Evolutionary conservation across 2,888 invertebrate genomes (phyloP).

Genomic region (Clistopyga incitator): DNA sequence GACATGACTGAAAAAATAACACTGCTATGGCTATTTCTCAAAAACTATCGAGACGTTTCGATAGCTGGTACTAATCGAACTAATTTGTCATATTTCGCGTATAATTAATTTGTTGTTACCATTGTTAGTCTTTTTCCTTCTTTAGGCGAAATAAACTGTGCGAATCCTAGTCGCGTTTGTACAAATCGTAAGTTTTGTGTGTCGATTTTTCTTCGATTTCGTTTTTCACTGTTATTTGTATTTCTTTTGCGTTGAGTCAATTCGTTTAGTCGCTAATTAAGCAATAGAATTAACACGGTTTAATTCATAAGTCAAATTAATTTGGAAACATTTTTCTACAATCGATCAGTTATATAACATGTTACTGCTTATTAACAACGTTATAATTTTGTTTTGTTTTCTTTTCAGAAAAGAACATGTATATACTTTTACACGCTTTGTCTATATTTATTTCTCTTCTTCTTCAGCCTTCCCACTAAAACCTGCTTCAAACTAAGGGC

Average conservation of each 20-base stretch:
- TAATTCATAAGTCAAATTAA: constrained; percentile 21
- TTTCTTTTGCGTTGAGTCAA: background rate
- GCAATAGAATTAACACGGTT: constrained; percentile 11
- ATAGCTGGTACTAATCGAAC: constrained; percentile 35
- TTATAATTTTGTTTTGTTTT: constrained; percentile 26
- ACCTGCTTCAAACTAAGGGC: constrained; percentile 19
- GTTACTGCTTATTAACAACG: constrained; percentile 29
- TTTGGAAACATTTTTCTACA: constrained; percentile 27
- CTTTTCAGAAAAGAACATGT: constrained; percentile 23
- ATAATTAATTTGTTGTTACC: constrained; percentile 16
- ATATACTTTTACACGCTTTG: constrained; percentile 10
- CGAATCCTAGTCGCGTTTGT: constrained; percentile 22
- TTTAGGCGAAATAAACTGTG: constrained; percentile 34
- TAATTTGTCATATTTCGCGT: background rate
- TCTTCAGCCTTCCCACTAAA: constrained; percentile 24
- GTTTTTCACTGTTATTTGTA: background rate
- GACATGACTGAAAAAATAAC: constrained; percentile 28
- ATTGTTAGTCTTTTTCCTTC: constrained; percentile 19
- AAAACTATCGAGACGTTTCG: constrained; percentile 22
- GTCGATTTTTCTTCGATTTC: constrained; percentile 24
- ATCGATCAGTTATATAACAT: constrained; percentile 2
- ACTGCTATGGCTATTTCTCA: constrained; percentile 45
- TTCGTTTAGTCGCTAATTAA: constrained; percentile 2
- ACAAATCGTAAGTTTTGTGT: constrained; percentile 20
- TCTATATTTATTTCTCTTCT: background rate